Conservation (phyloP, 2,888 invertebrate genomes). For the Fragum sueziense region DNA sequence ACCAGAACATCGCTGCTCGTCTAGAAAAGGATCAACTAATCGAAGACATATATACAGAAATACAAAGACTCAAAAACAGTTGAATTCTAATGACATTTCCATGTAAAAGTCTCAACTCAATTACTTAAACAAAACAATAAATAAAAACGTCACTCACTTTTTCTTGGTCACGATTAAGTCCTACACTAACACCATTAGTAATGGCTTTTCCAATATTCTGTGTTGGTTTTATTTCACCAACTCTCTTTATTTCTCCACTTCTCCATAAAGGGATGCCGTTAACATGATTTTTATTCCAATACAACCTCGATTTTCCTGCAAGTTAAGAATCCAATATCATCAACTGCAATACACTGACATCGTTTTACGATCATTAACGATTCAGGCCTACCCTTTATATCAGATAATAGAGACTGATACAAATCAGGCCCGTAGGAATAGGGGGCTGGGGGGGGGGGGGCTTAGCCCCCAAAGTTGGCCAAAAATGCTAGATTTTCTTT, state of each 20-base stretch:
- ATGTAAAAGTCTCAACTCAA: no score
- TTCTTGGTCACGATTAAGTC: not conserved
- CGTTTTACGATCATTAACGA: not conserved
- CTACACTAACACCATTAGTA: not conserved
- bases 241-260: not conserved
- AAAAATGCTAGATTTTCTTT: no score
- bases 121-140: no score
- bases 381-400: no score
- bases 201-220: constrained; percentile 8
- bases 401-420: no score
- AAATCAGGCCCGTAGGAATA: no score
- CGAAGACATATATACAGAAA: not conserved
- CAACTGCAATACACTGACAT: not conserved
- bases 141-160: no score
- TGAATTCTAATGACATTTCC: no score
- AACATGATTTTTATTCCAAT: constrained; percentile 6
- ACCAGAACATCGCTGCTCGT: not conserved
- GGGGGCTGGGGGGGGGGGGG: no score
- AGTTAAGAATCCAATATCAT: constrained; percentile 5
- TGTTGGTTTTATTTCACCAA: not conserved
- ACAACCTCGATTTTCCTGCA: not conserved
- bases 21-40: not conserved
- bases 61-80: not conserved
- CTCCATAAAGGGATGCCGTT: not conserved
- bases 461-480: no score